Conservation (phyloP, 2,113 vertebrate species). For the Hippocampus comes region DNA sequence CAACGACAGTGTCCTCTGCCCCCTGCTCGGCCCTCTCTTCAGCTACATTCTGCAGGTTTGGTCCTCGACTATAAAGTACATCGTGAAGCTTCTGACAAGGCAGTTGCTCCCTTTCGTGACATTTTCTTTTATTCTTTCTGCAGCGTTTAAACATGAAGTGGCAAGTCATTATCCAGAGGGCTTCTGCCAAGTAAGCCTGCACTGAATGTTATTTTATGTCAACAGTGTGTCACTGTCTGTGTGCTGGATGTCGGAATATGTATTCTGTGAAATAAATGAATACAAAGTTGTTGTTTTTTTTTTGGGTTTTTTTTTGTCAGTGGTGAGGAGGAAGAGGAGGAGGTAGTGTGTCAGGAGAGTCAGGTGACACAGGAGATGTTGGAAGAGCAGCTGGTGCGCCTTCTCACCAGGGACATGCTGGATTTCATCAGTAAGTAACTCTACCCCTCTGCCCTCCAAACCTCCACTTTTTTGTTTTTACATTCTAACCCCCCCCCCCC, state of each 20-base stretch:
- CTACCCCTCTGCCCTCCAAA: too few relatives aligned
- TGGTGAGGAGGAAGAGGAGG: conserved; percentile 72
- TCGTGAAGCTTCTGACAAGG: neutral
- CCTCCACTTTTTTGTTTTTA: neutral
- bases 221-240: neutral
- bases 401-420: conserved; percentile 90
- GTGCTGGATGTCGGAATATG: neutral
- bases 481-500: neutral
- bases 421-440: conserved; percentile 85
- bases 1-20: conserved; percentile 83
- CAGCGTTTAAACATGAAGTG: conserved; percentile 91
- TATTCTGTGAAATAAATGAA: neutral
- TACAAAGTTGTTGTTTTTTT: neutral
- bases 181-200: conserved; percentile 77
- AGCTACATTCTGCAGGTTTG: conserved; percentile 86
- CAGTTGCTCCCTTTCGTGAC: neutral
- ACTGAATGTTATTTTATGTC: neutral
- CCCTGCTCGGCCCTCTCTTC: conserved; percentile 90
- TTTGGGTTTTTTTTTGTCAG: conserved; percentile 25
- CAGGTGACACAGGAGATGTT: conserved; percentile 93
- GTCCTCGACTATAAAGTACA: neutral
- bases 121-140: conserved; percentile 32
- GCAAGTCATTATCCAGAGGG: conserved; percentile 89
- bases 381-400: conserved; percentile 87
- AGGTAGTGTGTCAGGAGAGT: conserved; percentile 79